Evolutionary conservation across 2,113 vertebrate species (phyloP).

Genomic region (Chascanopsetta lugubris): DNA sequence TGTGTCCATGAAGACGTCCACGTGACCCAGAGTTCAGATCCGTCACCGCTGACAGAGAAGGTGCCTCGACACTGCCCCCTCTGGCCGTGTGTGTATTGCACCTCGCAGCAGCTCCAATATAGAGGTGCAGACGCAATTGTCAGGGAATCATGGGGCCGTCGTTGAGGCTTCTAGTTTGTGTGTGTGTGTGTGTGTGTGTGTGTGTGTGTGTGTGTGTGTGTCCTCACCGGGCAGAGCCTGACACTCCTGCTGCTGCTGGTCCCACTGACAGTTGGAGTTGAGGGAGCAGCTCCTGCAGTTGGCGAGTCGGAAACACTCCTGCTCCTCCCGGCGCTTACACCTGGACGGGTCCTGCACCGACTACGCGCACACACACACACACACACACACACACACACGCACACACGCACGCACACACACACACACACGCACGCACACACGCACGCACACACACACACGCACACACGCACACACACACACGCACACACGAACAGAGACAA

Average conservation of each 20-base stretch:
- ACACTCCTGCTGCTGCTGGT: constrained; percentile 92
- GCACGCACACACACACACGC: constrained; percentile 1
- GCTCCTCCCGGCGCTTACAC: constrained; percentile 90
- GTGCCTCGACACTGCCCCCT: no score
- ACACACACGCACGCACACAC: constrained; percentile 14
- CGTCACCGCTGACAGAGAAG: no score
- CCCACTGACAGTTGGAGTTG: constrained; percentile 94
- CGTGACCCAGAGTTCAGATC: no score
- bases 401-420: no score
- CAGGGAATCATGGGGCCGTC: neutral
- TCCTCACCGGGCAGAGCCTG: constrained; percentile 89
- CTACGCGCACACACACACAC: constrained; percentile 67
- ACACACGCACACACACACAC: constrained; percentile 10
- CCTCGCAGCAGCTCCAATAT: no score
- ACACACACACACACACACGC: neutral
- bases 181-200: neutral
- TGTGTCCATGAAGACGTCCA: no score
- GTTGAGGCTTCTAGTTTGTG: neutral
- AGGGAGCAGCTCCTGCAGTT: constrained; percentile 95
- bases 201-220: constrained; percentile 2
- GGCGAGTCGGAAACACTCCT: constrained; percentile 91
- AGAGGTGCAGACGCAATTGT: no score
- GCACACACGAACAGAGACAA: neutral
- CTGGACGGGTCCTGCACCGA: constrained; percentile 89
- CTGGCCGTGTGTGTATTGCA: no score